These are phyloP conservation scores for Urophycis tenuis DNA, from an alignment of 2,797 vertebrate species.

Conservation along the genomic window DNA sequence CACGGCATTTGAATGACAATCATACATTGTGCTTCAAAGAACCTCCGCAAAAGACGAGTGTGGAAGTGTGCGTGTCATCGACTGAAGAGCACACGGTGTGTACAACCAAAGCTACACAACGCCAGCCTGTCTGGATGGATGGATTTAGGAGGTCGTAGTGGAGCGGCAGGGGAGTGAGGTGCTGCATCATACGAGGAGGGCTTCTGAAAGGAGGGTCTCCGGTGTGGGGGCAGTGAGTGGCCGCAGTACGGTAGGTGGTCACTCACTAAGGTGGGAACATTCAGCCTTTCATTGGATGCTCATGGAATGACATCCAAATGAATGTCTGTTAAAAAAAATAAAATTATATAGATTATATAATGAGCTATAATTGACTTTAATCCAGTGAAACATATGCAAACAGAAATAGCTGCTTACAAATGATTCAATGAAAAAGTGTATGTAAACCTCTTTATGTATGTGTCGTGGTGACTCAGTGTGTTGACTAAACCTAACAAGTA, in stretches of 20 bases:
- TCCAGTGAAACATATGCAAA: background rate
- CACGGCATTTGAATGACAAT: background rate
- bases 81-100: background rate
- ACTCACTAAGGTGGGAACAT: too few species aligned
- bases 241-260: too few species aligned
- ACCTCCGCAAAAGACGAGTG: background rate
- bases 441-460: constrained; percentile 15
- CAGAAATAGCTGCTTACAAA: background rate
- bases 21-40: background rate
- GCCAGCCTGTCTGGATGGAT: background rate
- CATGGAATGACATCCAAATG: background rate
- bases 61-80: background rate
- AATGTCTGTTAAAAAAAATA: background rate
- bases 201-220: background rate
- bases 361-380: background rate
- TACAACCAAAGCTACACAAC: background rate
- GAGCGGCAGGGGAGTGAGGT: background rate
- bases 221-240: background rate
- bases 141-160: background rate
- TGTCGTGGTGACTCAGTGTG: constrained; percentile 24
- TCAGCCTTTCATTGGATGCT: background rate
- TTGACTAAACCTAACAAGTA: constrained; percentile 16
- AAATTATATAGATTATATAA: background rate
- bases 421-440: constrained; percentile 14
- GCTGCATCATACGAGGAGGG: background rate